phyloP scores from a whole-genome alignment of 2,113 vertebrate genomes.

The Nyctereutes procyonoides region DNA sequence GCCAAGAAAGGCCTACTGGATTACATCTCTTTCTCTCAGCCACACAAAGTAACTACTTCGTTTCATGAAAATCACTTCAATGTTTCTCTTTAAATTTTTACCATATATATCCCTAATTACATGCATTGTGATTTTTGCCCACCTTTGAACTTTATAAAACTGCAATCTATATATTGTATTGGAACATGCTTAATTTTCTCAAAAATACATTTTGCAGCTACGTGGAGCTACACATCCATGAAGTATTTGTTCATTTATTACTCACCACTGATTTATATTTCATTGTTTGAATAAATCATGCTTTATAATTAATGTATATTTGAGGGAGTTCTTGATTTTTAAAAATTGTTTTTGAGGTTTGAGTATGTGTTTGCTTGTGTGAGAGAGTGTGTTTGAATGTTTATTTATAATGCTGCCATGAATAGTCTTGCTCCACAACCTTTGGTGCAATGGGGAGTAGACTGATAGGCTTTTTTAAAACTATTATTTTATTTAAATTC shows the following conservation, averaged over 20 bases:
- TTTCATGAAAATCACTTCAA: not conserved
- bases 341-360: not conserved
- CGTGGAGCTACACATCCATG: not conserved
- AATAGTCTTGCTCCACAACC: not conserved
- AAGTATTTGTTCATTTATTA: not conserved
- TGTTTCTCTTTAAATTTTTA: not conserved
- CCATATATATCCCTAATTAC: not conserved
- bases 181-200: not conserved
- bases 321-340: not conserved
- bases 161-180: not conserved
- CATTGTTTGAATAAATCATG: not conserved
- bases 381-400: not conserved
- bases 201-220: not conserved
- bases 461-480: not conserved
- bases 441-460: not conserved
- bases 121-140: not conserved
- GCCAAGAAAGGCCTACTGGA: not conserved
- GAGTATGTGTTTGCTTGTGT: not conserved
- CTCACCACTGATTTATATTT: not conserved
- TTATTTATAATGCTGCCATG: not conserved
- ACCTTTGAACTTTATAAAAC: not conserved
- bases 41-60: not conserved
- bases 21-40: not conserved
- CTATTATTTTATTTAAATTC: not conserved
- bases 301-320: not conserved